A percentile compares a stretch with the other conserved stretches of the same genome.
phyloP scores from a whole-genome alignment of 2,888 invertebrate species.

The Cantharis lateralis region DNA sequence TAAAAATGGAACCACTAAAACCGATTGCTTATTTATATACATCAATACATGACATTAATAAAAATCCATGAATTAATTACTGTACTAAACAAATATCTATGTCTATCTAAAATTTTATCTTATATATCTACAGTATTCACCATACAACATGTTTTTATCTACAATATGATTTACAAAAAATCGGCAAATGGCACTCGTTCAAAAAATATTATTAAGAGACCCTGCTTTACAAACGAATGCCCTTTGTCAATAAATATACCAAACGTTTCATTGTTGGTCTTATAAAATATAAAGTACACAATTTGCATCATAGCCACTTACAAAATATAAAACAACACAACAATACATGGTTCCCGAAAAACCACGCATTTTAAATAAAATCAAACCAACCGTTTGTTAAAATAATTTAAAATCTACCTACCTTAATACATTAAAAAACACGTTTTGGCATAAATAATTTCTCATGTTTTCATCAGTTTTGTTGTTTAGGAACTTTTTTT shows the following conservation, averaged over 20 bases:
- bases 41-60: constrained; percentile 48
- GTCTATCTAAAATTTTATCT: constrained; percentile 31
- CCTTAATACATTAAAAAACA: constrained; percentile 17
- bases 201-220: constrained; percentile 56
- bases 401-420: constrained; percentile 6
- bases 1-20: constrained; percentile 47
- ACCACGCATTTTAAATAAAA: background rate
- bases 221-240: constrained; percentile 56
- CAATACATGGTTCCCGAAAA: background rate
- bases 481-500: constrained; percentile 45
- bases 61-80: constrained; percentile 39
- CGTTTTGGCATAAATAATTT: constrained; percentile 27
- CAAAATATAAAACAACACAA: constrained; percentile 1
- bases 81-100: constrained; percentile 48
- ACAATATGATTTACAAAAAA: constrained; percentile 45
- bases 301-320: constrained; percentile 1
- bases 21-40: constrained; percentile 44
- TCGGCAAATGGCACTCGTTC: constrained; percentile 52
- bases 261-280: background rate
- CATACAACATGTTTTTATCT: constrained; percentile 45
- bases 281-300: constrained; percentile 9
- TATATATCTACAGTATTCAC: constrained; percentile 40
- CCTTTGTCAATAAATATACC: constrained; percentile 44
- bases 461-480: background rate
- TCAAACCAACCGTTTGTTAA: background rate